phyloP scores from a whole-genome alignment of 2,113 vertebrate genomes.

The Mirza zaza region DNA sequence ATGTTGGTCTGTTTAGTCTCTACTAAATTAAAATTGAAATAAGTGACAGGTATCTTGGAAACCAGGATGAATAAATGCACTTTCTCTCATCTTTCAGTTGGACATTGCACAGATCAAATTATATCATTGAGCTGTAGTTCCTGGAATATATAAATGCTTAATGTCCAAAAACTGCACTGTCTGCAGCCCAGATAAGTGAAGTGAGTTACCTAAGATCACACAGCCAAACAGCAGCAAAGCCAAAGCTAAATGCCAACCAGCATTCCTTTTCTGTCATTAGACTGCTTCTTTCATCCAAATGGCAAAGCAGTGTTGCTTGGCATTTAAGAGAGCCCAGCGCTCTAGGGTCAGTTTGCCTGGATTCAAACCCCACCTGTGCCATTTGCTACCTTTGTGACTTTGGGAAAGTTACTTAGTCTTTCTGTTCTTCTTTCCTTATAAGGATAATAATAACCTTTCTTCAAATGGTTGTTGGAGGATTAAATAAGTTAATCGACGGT shows the following conservation, averaged over 20 bases:
- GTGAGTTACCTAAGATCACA: neutral
- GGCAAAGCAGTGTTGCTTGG: neutral
- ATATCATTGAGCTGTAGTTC: neutral
- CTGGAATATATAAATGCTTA: conserved; percentile 36
- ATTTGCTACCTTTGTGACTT: neutral
- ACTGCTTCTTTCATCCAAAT: neutral
- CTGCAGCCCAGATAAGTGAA: neutral
- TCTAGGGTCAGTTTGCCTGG: neutral
- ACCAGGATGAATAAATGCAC: neutral
- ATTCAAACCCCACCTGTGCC: neutral
- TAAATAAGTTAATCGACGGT: neutral
- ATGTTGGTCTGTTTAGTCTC: conserved; percentile 27
- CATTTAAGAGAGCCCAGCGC: neutral
- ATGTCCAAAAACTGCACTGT: neutral
- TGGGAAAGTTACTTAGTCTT: neutral
- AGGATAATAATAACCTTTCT: neutral
- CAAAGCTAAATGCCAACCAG: neutral
- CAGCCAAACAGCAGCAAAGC: neutral
- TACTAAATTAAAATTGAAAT: conserved; percentile 23
- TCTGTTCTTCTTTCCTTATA: neutral
- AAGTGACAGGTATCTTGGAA: conserved; percentile 38
- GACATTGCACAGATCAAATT: neutral
- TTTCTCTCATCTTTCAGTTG: neutral
- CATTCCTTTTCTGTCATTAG: neutral
- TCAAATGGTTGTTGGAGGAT: neutral